Evolutionary conservation across 2,888 invertebrate genomes (phyloP).

Genomic region (Drosophila paucipuncta): DNA sequence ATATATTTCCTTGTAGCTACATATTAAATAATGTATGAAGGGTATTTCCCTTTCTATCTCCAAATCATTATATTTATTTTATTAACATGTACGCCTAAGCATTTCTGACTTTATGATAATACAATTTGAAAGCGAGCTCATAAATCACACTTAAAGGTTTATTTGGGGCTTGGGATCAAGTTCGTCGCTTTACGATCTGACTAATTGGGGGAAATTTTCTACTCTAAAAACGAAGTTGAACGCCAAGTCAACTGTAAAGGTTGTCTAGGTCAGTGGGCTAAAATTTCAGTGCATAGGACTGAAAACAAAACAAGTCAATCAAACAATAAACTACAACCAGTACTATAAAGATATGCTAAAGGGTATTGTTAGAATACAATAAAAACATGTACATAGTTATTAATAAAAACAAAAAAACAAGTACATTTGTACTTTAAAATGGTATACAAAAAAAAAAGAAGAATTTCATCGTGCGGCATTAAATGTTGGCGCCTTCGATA

Average conservation of each 20-base stretch:
- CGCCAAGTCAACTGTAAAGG: not conserved
- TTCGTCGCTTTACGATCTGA: constrained; percentile 10
- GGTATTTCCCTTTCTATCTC: not conserved
- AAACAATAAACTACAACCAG: not conserved
- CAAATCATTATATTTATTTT: not conserved
- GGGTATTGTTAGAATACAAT: not conserved
- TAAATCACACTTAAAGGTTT: constrained; percentile 18
- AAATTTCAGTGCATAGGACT: not conserved
- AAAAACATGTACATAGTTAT: not conserved
- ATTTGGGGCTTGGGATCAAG: constrained; percentile 1
- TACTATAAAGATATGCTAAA: not conserved
- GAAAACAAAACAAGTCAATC: not conserved
- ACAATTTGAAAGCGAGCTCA: constrained; percentile 15
- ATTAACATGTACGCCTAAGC: constrained; percentile 17
- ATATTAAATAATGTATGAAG: not conserved
- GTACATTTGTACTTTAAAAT: not conserved
- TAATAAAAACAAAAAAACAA: not conserved
- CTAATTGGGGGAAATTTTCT: constrained; percentile 4
- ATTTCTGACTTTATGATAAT: constrained; percentile 17
- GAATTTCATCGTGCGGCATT: not conserved
- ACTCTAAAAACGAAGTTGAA: not conserved
- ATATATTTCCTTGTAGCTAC: not conserved
- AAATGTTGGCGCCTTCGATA: not conserved
- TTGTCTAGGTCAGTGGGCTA: constrained; percentile 14
- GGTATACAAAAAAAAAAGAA: not conserved